Evolutionary conservation across 2,113 vertebrate genomes (phyloP).

Genomic region (Hemibagrus wyckioides): DNA sequence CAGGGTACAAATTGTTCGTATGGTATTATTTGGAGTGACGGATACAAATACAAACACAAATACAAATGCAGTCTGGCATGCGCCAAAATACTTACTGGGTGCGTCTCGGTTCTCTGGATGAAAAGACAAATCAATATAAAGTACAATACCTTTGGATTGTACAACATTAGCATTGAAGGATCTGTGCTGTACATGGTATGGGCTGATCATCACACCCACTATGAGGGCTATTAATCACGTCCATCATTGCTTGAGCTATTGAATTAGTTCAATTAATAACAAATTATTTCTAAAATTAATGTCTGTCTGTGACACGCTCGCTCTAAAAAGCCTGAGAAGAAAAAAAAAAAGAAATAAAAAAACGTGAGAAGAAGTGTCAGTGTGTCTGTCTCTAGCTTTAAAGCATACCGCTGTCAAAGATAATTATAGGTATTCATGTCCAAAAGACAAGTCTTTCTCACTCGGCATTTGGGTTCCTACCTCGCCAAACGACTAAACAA

Average conservation of each 20-base stretch:
- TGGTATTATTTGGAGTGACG: no score
- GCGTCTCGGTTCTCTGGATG: background rate
- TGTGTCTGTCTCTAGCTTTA: background rate
- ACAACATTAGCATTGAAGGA: no score
- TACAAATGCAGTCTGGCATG: background rate
- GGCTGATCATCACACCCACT: no score
- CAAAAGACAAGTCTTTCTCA: constrained; percentile 34
- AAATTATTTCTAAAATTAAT: no score
- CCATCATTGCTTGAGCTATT: background rate
- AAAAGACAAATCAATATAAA: background rate
- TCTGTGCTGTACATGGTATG: no score
- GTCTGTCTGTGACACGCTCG: background rate
- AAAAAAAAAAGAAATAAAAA: background rate
- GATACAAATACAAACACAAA: background rate
- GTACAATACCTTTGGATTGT: background rate
- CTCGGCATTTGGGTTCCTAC: background rate
- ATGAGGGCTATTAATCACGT: no score
- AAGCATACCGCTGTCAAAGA: constrained; percentile 32
- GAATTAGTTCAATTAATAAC: no score
- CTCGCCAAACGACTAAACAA: background rate
- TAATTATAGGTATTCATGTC: constrained; percentile 42
- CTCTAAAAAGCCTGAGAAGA: constrained; percentile 20
- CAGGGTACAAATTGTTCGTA: background rate
- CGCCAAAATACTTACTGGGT: background rate
- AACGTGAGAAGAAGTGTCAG: background rate